These are phyloP conservation scores for Mactra quadrangularis DNA, from an alignment of 1,140 invertebrate genomes.

Conservation along the genomic window DNA sequence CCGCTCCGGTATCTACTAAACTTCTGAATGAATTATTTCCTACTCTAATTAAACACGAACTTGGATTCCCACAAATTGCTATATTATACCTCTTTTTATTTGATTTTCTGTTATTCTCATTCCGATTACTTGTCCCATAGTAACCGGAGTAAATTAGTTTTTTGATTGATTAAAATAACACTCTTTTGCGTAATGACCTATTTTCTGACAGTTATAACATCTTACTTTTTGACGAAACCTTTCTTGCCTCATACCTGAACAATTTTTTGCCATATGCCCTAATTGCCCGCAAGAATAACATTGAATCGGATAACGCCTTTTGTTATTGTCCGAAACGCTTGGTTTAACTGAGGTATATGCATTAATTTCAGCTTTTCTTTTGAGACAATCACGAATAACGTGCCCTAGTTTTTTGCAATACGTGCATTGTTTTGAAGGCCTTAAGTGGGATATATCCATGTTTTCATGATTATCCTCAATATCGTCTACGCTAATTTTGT, in stretches of 20 bases:
- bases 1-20: conserved; percentile 13
- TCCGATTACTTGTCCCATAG: too few species aligned
- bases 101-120: too few species aligned
- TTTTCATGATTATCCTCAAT: background rate
- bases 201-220: background rate
- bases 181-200: background rate
- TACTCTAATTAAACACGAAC: conserved; percentile 16
- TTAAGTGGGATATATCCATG: conserved; percentile 13
- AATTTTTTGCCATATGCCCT: background rate
- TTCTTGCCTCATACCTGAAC: background rate
- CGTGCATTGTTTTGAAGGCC: background rate
- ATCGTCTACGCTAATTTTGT: background rate
- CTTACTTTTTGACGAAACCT: background rate
- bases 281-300: background rate
- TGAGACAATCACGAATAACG: background rate
- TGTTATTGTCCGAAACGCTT: background rate
- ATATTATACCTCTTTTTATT: background rate
- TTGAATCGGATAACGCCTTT: too few species aligned
- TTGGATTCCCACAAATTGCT: too few species aligned
- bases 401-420: conserved; percentile 12
- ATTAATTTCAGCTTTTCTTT: too few species aligned
- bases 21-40: conserved; percentile 1
- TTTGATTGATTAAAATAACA: background rate
- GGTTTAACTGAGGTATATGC: too few species aligned
- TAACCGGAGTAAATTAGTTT: background rate